Conservation (phyloP, 2,888 invertebrate species). For the Trilocha varians region DNA sequence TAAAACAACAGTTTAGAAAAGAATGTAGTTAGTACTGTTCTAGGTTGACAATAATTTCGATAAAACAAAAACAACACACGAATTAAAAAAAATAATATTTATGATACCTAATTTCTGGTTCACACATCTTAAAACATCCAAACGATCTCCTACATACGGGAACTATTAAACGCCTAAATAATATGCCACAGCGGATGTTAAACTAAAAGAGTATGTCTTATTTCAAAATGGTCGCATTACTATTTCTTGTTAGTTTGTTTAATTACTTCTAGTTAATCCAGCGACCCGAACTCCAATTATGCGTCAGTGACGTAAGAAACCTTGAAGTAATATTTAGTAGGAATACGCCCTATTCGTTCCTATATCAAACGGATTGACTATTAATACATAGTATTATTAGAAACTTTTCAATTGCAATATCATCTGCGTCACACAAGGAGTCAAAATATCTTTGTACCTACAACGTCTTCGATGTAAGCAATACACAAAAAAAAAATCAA, state of each 20-base stretch:
- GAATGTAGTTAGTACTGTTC: too few species aligned
- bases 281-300: neutral
- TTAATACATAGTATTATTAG: neutral
- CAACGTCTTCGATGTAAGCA: too few species aligned
- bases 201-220: neutral
- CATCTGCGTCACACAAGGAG: too few species aligned
- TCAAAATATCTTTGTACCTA: too few species aligned
- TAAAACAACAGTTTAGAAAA: too few species aligned
- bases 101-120: neutral
- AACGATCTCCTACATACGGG: neutral
- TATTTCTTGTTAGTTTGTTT: neutral
- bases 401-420: too few species aligned
- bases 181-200: neutral
- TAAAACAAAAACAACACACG: neutral
- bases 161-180: neutral
- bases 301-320: neutral
- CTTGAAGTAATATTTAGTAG: neutral
- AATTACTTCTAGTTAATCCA: neutral
- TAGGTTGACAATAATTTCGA: neutral
- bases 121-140: neutral
- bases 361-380: neutral
- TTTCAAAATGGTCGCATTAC: neutral
- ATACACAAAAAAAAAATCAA: too few species aligned
- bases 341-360: neutral
- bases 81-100: neutral